phyloP scores from a whole-genome alignment of 2,797 vertebrate genomes.

The Acanthurus lineatus region DNA sequence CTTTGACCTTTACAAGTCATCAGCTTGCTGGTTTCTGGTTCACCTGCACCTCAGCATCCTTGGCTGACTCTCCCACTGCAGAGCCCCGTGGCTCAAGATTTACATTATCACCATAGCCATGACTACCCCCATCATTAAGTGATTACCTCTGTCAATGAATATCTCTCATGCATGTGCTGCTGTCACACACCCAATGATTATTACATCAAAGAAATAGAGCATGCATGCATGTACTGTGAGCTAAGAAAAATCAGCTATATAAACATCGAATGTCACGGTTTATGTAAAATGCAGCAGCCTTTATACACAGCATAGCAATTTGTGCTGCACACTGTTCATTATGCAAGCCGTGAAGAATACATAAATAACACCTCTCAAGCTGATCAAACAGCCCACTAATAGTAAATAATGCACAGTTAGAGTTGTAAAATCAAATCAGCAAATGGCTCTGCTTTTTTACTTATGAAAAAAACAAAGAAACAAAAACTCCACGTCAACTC shows the following conservation, averaged over 20 bases:
- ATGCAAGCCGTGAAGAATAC: slow-evolving; percentile 58
- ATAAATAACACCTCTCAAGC: slow-evolving; percentile 69
- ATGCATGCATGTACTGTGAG: slow-evolving; percentile 23
- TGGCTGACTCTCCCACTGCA: background rate
- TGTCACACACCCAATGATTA: slow-evolving; percentile 20
- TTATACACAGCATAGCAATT: slow-evolving; percentile 10
- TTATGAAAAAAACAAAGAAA: slow-evolving; percentile 55
- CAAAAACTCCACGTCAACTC: slow-evolving; percentile 40
- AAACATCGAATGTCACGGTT: slow-evolving; percentile 44
- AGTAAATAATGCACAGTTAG: slow-evolving; percentile 71
- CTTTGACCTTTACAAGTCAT: slow-evolving; percentile 46
- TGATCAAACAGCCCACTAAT: slow-evolving; percentile 71
- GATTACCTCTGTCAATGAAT: slow-evolving; percentile 34
- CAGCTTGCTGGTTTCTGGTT: slow-evolving; percentile 25
- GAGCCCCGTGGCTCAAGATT: slow-evolving; percentile 8
- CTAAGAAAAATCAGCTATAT: slow-evolving; percentile 4
- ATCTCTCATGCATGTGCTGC: slow-evolving; percentile 29
- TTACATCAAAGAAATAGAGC: slow-evolving; percentile 46
- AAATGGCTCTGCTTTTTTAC: slow-evolving; percentile 54
- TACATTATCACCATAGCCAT: slow-evolving; percentile 17
- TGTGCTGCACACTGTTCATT: slow-evolving; percentile 52
- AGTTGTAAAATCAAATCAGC: slow-evolving; percentile 64
- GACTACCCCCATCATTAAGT: slow-evolving; percentile 30
- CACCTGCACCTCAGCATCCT: slow-evolving; percentile 8
- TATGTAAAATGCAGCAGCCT: slow-evolving; percentile 49